Conservation (phyloP, 2,113 vertebrate species). For the Cyphomyrus plagiostoma region DNA sequence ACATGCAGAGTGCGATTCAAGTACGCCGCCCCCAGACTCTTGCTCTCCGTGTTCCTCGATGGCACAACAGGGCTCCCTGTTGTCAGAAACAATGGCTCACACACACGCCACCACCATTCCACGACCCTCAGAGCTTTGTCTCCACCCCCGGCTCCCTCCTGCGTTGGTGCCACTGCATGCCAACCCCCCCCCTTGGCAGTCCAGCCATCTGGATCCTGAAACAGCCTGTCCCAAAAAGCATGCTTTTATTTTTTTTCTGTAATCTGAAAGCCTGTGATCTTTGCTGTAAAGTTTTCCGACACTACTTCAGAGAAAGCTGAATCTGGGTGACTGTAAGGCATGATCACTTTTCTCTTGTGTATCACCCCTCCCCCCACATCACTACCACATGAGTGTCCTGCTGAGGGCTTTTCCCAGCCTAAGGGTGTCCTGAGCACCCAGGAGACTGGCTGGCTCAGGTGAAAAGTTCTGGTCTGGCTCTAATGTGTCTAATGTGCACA, state of each 20-base stretch:
- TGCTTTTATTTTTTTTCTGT: neutral
- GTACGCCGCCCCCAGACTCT: neutral
- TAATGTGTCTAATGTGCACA: neutral
- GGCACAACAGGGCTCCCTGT: constrained; percentile 15
- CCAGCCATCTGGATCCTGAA: neutral
- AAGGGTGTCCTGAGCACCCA: neutral
- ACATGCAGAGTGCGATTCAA: neutral
- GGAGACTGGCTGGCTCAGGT: neutral
- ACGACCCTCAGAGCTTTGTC: neutral
- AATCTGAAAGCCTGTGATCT: neutral
- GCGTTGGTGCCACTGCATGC: neutral
- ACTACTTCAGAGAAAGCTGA: neutral
- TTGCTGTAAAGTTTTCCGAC: neutral
- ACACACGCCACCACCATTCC: neutral
- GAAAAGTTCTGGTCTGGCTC: neutral
- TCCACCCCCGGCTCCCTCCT: neutral
- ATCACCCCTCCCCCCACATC: neutral
- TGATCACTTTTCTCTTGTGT: neutral
- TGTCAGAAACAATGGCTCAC: constrained; percentile 18
- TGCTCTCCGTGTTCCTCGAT: neutral
- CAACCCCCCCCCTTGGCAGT: neutral
- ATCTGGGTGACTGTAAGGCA: neutral
- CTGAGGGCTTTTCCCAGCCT: neutral
- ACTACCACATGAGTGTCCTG: neutral
- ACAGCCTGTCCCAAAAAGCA: neutral